phyloP scores from a whole-genome alignment of 2,888 invertebrate genomes.

The Kuschelorhynchus macadamiae region DNA sequence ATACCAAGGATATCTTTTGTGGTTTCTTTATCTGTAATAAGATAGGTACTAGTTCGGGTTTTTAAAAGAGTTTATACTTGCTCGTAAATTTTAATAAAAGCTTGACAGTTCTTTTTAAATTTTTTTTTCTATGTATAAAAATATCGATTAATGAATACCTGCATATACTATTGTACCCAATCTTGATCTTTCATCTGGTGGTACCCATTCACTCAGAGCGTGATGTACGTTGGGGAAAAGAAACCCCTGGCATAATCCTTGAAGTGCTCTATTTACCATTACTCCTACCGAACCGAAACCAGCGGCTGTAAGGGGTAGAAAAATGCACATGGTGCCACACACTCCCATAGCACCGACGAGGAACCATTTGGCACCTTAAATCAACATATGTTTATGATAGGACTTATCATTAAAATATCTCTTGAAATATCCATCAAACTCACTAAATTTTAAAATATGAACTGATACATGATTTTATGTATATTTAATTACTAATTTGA shows the following conservation, averaged over 20 bases:
- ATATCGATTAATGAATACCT: conserved; percentile 10
- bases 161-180: conserved; percentile 78
- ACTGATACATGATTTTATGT: background rate
- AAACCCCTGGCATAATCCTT: conserved; percentile 83
- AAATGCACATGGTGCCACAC: conserved; percentile 73
- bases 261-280: conserved; percentile 77
- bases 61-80: no score
- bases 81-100: no score
- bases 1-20: no score
- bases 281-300: conserved; percentile 76
- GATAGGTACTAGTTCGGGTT: no score
- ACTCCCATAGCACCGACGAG: conserved; percentile 72
- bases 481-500: background rate
- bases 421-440: background rate
- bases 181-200: conserved; percentile 78
- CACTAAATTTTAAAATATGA: background rate
- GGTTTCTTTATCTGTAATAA: no score
- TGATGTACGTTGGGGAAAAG: conserved; percentile 82
- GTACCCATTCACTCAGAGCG: conserved; percentile 84
- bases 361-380: conserved; percentile 78
- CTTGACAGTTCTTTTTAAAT: no score
- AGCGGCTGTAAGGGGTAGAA: conserved; percentile 79
- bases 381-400: no score
- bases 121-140: no score
- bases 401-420: background rate